Base-by-base conservation (phyloP, 2,888 invertebrate genomes). In the Drosophila mercatorum region DNA sequence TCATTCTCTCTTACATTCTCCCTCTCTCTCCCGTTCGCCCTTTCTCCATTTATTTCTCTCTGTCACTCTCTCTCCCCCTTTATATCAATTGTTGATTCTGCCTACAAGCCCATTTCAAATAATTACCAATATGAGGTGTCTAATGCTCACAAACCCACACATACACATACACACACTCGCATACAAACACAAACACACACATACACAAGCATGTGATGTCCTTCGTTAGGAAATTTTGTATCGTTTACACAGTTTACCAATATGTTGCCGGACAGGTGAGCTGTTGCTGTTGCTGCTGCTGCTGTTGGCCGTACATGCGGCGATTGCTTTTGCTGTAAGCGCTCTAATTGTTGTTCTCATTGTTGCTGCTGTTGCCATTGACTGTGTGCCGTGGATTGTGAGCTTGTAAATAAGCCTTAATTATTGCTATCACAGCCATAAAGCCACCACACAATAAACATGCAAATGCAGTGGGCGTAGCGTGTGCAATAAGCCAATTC, bases 361-460 rank as follows among this genome's bases (percentile, higher is more conserved):
- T 72, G 65, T 40, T 72, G 55, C 26, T 53, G 52, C 36, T 60
- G 56, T 40, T 65, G 66, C 34, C 51, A 38, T 26, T 63, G 60
- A 31, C 34, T 47, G 38, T 44, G 44, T 22, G 28, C 22, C 47
- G 63, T 81, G 80, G 80, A 85, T 75, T 84, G 74, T 67, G 84
- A 83, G 87, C 81, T 80, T 85, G 89, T 81, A 89, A 87, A 81
- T 87, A 83, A 89, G 88, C 89, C 84, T 89, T 89, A 89, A 85
- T 85, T 85, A 89, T 85, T 73, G 88, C 81, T 68, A 83, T 79
- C 81, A 84, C 88, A 69, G 81, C 84, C 84, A 76, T 83, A 85
- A 89, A 83, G 89, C 84, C 81, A 87, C 88, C 89, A 72, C 89
- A 89, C 84, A 89, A 79, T 89, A 87, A 89, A 85, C 88, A 85